Evolutionary conservation across 2,113 vertebrate genomes (phyloP).

Genomic region (Colaptes auratus): DNA sequence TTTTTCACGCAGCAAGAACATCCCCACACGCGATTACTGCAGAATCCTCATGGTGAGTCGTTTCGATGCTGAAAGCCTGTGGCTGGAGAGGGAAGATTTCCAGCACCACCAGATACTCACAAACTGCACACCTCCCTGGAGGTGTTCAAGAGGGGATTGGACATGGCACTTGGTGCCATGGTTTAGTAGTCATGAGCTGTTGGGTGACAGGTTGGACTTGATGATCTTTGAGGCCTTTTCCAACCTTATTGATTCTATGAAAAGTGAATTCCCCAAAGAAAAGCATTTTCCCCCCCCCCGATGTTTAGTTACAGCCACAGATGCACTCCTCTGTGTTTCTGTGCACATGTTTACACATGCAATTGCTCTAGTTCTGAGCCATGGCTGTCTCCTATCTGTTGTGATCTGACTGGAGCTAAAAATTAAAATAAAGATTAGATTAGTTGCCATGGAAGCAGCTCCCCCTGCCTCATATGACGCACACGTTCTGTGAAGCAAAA

Average conservation of each 20-base stretch:
- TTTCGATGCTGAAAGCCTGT: neutral
- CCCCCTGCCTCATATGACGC: slow-evolving; percentile 60
- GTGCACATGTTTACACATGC: neutral
- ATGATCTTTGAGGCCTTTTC: too few relatives aligned
- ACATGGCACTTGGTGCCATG: too few relatives aligned
- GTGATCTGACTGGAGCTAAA: slow-evolving; percentile 40
- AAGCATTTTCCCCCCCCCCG: neutral
- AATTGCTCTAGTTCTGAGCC: neutral
- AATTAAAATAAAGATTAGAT: slow-evolving; percentile 70
- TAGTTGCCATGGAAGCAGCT: slow-evolving; percentile 42
- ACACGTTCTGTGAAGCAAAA: slow-evolving; percentile 42
- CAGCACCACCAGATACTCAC: neutral
- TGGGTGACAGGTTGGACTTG: too few relatives aligned
- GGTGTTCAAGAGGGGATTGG: too few relatives aligned
- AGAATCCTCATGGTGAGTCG: neutral
- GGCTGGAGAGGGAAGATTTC: neutral
- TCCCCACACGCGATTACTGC: neutral
- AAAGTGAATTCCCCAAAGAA: neutral
- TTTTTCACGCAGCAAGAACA: neutral
- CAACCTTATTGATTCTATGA: neutral
- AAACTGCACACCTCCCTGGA: too few relatives aligned
- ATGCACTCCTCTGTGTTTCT: neutral
- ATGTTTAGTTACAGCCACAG: neutral
- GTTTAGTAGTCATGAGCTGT: too few relatives aligned
- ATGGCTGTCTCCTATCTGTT: slow-evolving; percentile 11